Evolutionary conservation across 2,797 vertebrate species (phyloP), one percentile per base, ranked within the genome.

Genomic region (Gymnothorax reevesii): DNA sequence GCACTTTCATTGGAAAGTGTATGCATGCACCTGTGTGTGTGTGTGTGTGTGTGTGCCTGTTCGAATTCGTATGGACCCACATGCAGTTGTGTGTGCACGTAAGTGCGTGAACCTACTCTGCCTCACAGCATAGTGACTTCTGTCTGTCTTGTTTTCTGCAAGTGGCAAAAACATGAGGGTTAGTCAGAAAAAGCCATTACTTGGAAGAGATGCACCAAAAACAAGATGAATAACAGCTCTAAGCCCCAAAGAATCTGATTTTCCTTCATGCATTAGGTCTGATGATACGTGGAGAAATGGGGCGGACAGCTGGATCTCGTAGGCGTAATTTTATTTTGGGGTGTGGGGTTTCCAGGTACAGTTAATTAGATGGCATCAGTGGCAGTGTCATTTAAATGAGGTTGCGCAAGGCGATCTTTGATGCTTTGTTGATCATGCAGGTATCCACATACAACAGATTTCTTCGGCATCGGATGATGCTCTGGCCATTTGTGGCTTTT

Each of bases 171-270:
- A 73, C 25, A 12, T 13, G 8, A 73, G 69, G 25, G 25, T 12
- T 27, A 13, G 69, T 73, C 69, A 73, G 7, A 12, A 27, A 27
- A 25, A 73, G 8, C 8, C 13, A 73, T 73, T 73, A 73, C 69
- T 73, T 33, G 69, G 69, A 77, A 77, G 22, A 33, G 33, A 77
- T 49, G 42, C 73, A 49, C 15, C 33, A 77, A 33, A 77, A 77
- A 77, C 73, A 77, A 49, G 71, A 77, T 42, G 49, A 77, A 42
- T 52, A 55, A 80, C 52, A 80, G 17, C 77, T 80, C 77, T 22
- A 20, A 52, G 7, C 22, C 75, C 33, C 1, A 42, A 42, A 42
- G 33, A 2, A 42, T 42, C 33, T 42, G 33, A 42, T 42, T 42
- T 42, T 42, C 33, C 33, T 42, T 42, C 33, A 2, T 42, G 33